Evolutionary conservation across 2,113 vertebrate genomes (phyloP), one percentile per base, ranked within the genome.

Genomic region (Corythoichthys intestinalis): DNA sequence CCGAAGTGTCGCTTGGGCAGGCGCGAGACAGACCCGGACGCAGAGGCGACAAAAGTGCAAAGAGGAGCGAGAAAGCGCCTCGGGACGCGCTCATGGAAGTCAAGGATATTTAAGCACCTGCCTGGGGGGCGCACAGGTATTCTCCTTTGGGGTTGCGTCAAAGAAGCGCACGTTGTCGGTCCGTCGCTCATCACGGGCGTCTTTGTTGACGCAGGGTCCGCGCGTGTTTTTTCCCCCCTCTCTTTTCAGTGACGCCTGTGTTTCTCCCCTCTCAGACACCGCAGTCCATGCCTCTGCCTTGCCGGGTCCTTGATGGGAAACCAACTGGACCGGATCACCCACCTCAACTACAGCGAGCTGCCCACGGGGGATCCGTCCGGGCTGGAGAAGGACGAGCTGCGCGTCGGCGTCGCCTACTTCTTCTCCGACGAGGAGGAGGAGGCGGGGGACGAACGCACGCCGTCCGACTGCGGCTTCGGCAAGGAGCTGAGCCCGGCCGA

Each of bases 261-360:
- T 62, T 15, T 49, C 47, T 52, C 72, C 52, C 35, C 37, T 74
- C 65, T 8, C 86, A 92, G 92, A 94, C 92, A 93, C 92, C 87
- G 92, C 91, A 90, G 89, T 93, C 93, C 90, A 92, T 94, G 93
- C 90, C 93, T 92, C 92, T 90, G 89, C 91, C 88, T 91, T 91
- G 94, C 91, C 94, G 88, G 91, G 92, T 95, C 95, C 96, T 98
- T 98, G 97, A 99, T 99, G 97, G 97, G 97, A 94, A 99, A 99
- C 92, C 97, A 99, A 97, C 96, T 99, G 93, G 97, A 98, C 91
- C 95, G 97, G 93, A 98, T 99, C 93, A 99, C 96, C 89, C 96
- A 98, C 94, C 96, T 99, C 91, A 98, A 92, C 94, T 99, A 99
- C 93, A 99, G 96, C 90, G 97, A 99, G 87, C 89, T 99, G 94